Evolutionary conservation across 1,140 invertebrate genomes (phyloP).

Genomic region (Sycobia sp.): DNA sequence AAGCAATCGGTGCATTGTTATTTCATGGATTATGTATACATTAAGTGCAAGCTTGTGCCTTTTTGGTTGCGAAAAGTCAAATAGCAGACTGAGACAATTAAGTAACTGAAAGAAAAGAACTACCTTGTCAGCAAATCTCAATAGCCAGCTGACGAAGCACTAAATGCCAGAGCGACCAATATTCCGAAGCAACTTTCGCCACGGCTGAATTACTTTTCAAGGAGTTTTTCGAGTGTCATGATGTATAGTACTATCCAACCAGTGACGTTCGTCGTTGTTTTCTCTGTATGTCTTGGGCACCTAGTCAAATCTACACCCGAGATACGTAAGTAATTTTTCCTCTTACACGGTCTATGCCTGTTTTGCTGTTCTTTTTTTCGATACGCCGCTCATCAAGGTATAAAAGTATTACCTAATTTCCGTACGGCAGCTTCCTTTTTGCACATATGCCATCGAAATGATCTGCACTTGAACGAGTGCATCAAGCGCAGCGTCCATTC

Average conservation of each 20-base stretch:
- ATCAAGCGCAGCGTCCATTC: constrained; percentile 55
- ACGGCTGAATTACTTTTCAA: background rate
- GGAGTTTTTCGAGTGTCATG: constrained; percentile 2
- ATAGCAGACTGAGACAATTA: too few relatives aligned
- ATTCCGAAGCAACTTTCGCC: background rate
- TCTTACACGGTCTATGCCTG: background rate
- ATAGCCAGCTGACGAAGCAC: constrained; percentile 27
- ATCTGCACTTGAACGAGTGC: constrained; percentile 60
- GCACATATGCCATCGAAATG: constrained; percentile 65
- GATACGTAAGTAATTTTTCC: constrained; percentile 37
- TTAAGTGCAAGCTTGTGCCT: too few relatives aligned
- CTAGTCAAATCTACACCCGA: constrained; percentile 1
- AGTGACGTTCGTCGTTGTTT: constrained; percentile 14
- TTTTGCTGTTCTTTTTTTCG: too few relatives aligned
- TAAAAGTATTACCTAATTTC: too few relatives aligned
- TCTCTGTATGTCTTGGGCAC: constrained; percentile 3
- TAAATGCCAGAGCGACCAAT: background rate
- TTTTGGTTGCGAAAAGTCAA: constrained; percentile 28
- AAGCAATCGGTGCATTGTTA: too few relatives aligned
- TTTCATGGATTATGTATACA: too few relatives aligned
- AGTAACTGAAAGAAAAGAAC: constrained; percentile 13
- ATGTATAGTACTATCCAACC: constrained; percentile 11
- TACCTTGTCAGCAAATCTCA: constrained; percentile 21
- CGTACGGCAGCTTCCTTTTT: constrained; percentile 57
- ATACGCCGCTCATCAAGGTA: too few relatives aligned